Conservation (phyloP, 1,140 invertebrate species). For the Branchinecta lynchi region DNA sequence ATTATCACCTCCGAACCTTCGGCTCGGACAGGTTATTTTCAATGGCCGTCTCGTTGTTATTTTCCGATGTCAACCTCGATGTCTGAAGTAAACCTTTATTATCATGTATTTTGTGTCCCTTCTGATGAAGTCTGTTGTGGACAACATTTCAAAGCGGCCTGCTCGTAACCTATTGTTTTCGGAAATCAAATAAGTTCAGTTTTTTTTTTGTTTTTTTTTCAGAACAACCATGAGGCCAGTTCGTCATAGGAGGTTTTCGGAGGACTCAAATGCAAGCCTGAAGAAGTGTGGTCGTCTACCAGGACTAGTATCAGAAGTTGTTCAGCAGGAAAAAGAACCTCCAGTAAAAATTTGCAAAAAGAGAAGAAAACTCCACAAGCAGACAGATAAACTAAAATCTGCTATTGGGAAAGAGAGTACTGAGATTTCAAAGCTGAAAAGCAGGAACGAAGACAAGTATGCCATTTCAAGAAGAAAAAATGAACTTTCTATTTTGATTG, state of each 20-base stretch:
- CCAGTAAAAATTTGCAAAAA: neutral
- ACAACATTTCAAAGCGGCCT: neutral
- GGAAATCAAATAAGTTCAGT: neutral
- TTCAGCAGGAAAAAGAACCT: neutral
- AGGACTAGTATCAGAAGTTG: neutral
- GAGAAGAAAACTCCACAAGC: neutral
- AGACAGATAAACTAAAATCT: no score
- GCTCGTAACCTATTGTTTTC: no score
- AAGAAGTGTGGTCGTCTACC: neutral
- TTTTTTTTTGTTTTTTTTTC: neutral
- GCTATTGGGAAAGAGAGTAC: no score
- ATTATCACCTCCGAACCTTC: no score
- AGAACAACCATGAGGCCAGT: constrained; percentile 4
- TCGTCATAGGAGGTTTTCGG: neutral
- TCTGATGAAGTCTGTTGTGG: neutral
- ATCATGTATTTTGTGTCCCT: neutral
- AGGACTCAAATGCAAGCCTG: neutral
- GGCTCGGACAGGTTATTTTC: no score
- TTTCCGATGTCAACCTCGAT: no score
- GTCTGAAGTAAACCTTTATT: no score
- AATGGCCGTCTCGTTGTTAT: no score
- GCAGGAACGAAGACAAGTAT: no score
- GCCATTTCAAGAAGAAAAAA: neutral
- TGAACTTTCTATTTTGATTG: constrained; percentile 1
- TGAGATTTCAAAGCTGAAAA: no score